phyloP scores from a whole-genome alignment of 2,888 invertebrate genomes.

The Platycheirus albimanus region DNA sequence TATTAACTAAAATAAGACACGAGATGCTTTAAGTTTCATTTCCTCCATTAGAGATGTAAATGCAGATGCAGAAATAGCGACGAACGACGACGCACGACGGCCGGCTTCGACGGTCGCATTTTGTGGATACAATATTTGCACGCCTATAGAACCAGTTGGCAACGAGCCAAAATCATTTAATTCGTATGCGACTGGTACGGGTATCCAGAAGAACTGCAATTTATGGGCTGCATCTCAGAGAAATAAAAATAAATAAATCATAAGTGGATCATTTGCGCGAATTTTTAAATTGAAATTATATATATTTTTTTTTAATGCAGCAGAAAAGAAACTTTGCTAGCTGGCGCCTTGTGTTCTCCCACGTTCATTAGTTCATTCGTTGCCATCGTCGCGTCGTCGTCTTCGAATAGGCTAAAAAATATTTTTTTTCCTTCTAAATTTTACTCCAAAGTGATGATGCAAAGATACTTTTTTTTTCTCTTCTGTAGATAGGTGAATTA shows the following conservation, averaged over 20 bases:
- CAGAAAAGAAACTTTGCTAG: not conserved
- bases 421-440: too few species aligned
- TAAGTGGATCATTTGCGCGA: slow-evolving; percentile 27
- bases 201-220: not conserved
- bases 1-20: not conserved
- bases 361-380: not conserved
- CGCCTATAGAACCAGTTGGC: slow-evolving; percentile 26
- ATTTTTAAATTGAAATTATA: not conserved
- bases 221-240: slow-evolving; percentile 10
- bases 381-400: not conserved
- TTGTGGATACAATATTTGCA: not conserved
- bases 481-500: not conserved
- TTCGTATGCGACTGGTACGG: not conserved
- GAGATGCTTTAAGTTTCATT: slow-evolving; percentile 17
- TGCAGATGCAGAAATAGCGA: not conserved
- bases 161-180: not conserved
- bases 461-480: not conserved
- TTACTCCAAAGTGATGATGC: not conserved
- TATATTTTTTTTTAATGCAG: not conserved
- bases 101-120: not conserved
- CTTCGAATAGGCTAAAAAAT: not conserved
- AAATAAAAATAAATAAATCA: slow-evolving; percentile 5
- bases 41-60: not conserved
- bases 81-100: not conserved
- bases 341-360: slow-evolving; percentile 32